Evolutionary conservation across 2,113 vertebrate species (phyloP), one percentile per base, ranked within the genome.

Genomic region (Neodontobutis hainanensis): DNA sequence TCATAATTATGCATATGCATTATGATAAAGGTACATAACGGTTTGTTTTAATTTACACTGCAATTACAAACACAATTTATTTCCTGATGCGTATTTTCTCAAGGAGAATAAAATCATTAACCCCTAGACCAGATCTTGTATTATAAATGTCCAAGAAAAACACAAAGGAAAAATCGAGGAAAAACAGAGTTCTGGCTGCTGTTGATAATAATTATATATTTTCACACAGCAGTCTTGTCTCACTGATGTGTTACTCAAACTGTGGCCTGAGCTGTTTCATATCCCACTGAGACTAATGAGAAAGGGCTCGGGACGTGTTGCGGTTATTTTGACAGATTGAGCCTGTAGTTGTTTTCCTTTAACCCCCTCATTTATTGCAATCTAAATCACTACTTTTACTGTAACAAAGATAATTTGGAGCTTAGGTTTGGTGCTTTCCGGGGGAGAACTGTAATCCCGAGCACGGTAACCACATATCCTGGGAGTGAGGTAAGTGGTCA

Each of bases 251-350:
- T 56, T 72, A 68, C 75, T 85, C 74, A 57, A n/a, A 53, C 11
- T 55, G 52, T 51, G 75, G 63, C 58, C 16, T 35, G 56, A 82
- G 61, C 84, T 72, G 82, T 80, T 85, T 84, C 61, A 55, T 61
- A 75, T 78, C 78, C 86, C 76, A 19, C 9, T 53, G 86, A 88
- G 82, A 85, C 80, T 82, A 85, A 88, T 85, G 80, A 81, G 78
- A 83, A 75, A 75, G 61, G 80, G 82, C 74, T 64, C 11, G 65
- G 75, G 80, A 83, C 65, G 60, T 34, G 42, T 73, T 79, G 70
- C 7, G 75, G 72, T 83, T 87, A 80, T 78, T 87, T 75, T 87
- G 85, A 88, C 83, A 88, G 87, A 88, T 85, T 83, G 82, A 85
- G 78, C 69, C 77, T 78, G 63, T 75, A 64, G 81, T 75, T 78